Evolutionary conservation across 2,888 invertebrate genomes (phyloP), one percentile per base, ranked within the genome.

Genomic region (Campoletis raptor): DNA sequence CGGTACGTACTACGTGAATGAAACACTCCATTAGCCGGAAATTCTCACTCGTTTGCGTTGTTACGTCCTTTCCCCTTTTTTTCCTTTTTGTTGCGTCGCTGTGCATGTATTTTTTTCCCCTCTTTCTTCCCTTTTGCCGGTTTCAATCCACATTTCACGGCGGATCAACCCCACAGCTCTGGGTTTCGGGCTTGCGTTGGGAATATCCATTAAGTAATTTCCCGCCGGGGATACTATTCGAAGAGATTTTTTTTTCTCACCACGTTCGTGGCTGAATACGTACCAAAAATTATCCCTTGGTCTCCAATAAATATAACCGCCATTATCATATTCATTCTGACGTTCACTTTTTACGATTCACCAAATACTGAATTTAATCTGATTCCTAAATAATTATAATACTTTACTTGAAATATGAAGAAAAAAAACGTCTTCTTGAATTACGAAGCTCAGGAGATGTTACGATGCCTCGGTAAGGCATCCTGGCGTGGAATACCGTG

Each of bases 11-110:
- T 64, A 61, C 24, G 42, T 61, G 61, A 24, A 54, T 48, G 66
- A 30, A 74, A 72, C 42, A 82, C 77, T 83, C 77, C 77, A 81
- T 83, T 86, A 69, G 66, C 48, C 72, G 73, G 67, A 81, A 77
- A 81, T 77, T 66, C 72, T 67, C 83, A 40, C 72, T 77, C 80
- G 72, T 48, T 69, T 15, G 40, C 73, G 61, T 69, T 73, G 37
- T 66, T 24, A 18, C n/a, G 30, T 74, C 40, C 61, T 57, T 52
- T 18, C 0, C 1, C 48, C 10, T 78, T 48, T 78, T 48, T 84
- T 70, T 64, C 18, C 40, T 40, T 52, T 69, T 80, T 48, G 57
- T 74, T 64, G 15, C 24, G 8, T 64, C 12, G 7, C 37, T 10
- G n/a, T 40, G 24, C 57, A 40, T 40, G n/a, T 61, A 21, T 61